Evolutionary conservation across 2,113 vertebrate genomes (phyloP).

Genomic region (Rhinoptilus africanus): DNA sequence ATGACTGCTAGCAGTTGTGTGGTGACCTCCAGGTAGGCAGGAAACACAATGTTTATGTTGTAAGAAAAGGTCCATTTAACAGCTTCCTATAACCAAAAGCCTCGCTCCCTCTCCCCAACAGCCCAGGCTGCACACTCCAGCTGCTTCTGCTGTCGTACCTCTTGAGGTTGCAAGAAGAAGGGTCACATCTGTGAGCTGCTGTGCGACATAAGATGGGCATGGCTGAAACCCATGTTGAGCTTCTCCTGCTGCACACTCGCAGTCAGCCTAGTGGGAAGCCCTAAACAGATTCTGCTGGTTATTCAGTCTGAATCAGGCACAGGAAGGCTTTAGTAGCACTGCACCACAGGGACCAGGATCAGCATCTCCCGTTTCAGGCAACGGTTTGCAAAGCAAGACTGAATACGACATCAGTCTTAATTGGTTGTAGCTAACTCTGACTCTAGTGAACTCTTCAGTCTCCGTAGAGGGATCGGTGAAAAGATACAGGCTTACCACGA

Average conservation of each 20-base stretch:
- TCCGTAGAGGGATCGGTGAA: not conserved
- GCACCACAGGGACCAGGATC: not conserved
- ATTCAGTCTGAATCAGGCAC: not conserved
- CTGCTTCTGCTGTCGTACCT: not conserved
- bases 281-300: not conserved
- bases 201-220: not conserved
- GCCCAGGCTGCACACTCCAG: not conserved
- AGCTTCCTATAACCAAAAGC: not conserved
- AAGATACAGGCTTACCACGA: not conserved
- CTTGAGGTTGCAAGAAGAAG: not conserved
- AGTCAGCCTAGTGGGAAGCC: not conserved
- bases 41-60: not conserved
- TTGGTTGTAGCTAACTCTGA: not conserved
- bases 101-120: not conserved
- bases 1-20: not conserved
- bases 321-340: not conserved
- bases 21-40: not conserved
- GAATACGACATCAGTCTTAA: not conserved
- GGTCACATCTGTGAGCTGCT: not conserved
- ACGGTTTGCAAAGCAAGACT: not conserved
- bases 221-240: not conserved
- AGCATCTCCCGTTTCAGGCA: not conserved
- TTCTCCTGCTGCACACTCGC: rapidly evolving
- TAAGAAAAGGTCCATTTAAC: not conserved
- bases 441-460: not conserved